A percentile compares a stretch with the other conserved stretches of the same genome.
These are phyloP conservation scores for Aricia agestis DNA, from an alignment of 1,140 invertebrate genomes.

Conservation along the genomic window DNA sequence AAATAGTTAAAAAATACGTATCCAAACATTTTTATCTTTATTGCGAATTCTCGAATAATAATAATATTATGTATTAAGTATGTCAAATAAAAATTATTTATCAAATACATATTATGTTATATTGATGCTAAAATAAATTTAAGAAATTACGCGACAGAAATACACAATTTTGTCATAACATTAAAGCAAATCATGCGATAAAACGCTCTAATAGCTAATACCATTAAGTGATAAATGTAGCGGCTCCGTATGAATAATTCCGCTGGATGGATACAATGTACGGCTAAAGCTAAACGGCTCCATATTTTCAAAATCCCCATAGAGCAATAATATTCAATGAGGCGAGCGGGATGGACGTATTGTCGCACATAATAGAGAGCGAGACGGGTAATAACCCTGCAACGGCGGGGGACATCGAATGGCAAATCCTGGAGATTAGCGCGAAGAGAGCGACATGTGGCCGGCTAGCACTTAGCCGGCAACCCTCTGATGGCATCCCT, in stretches of 20 bases:
- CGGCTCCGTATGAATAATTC: constrained; percentile 72
- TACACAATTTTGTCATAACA: background rate
- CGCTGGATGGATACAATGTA: constrained; percentile 71
- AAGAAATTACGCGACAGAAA: background rate
- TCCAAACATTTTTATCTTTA: background rate
- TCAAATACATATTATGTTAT: background rate
- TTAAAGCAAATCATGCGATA: constrained; percentile 65
- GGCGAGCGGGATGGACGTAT: constrained; percentile 58
- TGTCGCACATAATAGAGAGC: constrained; percentile 36
- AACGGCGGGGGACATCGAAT: constrained; percentile 58
- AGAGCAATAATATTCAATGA: constrained; percentile 77
- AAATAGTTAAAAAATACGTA: too few relatives aligned
- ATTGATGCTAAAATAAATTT: background rate
- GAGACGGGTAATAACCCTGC: constrained; percentile 34
- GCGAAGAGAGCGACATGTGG: constrained; percentile 73
- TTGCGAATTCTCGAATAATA: too few relatives aligned
- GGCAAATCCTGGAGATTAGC: constrained; percentile 73
- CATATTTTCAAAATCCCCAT: constrained; percentile 77
- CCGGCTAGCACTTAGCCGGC: constrained; percentile 67
- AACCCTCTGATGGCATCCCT: constrained; percentile 38
- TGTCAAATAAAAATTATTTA: background rate
- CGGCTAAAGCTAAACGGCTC: constrained; percentile 73
- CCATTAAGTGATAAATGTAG: constrained; percentile 75
- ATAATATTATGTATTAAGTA: too few relatives aligned
- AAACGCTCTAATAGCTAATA: constrained; percentile 71